phyloP scores from a whole-genome alignment of 2,888 invertebrate species.

The Rugalucina vietnamica region DNA sequence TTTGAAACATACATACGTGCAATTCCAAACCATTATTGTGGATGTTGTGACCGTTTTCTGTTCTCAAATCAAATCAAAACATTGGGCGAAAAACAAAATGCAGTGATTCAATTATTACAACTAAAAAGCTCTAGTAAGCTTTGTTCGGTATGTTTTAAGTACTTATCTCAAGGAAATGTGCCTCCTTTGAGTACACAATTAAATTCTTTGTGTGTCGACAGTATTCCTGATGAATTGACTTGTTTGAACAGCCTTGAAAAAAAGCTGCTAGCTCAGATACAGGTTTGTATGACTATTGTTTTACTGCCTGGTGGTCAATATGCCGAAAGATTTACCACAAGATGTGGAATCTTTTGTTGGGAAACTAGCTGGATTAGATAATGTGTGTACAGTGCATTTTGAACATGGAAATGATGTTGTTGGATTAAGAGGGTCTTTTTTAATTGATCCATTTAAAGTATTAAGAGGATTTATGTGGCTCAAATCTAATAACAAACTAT shows the following conservation, averaged over 20 bases:
- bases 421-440: background rate
- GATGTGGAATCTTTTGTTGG: background rate
- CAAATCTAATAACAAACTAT: background rate
- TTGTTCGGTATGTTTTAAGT: too few species aligned
- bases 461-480: background rate
- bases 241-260: slow-evolving; percentile 30
- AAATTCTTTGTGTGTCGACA: slow-evolving; percentile 22
- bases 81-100: too few species aligned
- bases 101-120: too few species aligned
- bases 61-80: too few species aligned
- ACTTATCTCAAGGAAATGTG: background rate
- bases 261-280: slow-evolving; percentile 15
- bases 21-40: too few species aligned
- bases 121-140: too few species aligned
- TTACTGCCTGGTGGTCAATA: slow-evolving; percentile 49
- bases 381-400: background rate
- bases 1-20: too few species aligned
- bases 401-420: background rate
- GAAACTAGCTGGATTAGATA: background rate
- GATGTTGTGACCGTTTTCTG: too few species aligned
- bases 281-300: slow-evolving; percentile 38
- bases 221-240: slow-evolving; percentile 14
- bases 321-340: slow-evolving; percentile 36
- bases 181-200: slow-evolving; percentile 18
- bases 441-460: background rate